Base-by-base conservation (phyloP, 2,113 vertebrate genomes). In the Girardinichthys multiradiatus region DNA sequence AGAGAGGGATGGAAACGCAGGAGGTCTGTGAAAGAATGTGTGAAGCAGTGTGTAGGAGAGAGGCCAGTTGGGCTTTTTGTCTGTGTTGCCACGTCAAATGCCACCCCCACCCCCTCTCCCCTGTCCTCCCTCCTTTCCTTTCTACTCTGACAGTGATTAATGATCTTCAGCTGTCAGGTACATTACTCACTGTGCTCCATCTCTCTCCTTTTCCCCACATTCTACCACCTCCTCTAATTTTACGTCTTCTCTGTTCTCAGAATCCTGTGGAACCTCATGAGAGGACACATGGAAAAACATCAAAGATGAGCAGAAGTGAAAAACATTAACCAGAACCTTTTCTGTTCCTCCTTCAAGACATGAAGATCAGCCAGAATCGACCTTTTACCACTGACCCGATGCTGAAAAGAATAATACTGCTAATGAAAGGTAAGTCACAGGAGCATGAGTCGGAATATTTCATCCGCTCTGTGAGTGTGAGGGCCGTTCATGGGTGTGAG, bases 111-210 rank as follows among this genome's bases (percentile, higher is more conserved):
- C 83, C 68, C 67, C 76, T 74, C 54, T 26, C 42, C 24, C 48
- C 76, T 39, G 4, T 64, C 70, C 73, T 77, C 73, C 72, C 84
- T 82, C 60, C 75, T 71, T 78, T 85, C 81, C 76, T 88, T 91
- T 92, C 80, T 86, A 80, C 77, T 85, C 78, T 90, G 92, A 92
- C 90, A 91, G 79, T 94, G 92, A 95, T 95, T 93, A 93, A 94
- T 94, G 92, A 91, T 90, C 82, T 78, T 91, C 87, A 92, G 92
- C 90, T 93, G 92, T 93, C 92, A 91, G 87, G 86, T 90, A 91
- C 83, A 91, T 93, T 85, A 88, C 89, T 89, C 90, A 81, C 87
- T 76, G 30, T 72, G 78, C 45, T 60, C 33, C 33, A 57, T 64
- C 65, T 59, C 73, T 74, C 57, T n/a, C 58, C 4, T 54, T 68